A percentile compares a stretch with the other conserved stretches of the same genome.
Conservation (phyloP, 2,888 invertebrate species). For the Mantis religiosa region DNA sequence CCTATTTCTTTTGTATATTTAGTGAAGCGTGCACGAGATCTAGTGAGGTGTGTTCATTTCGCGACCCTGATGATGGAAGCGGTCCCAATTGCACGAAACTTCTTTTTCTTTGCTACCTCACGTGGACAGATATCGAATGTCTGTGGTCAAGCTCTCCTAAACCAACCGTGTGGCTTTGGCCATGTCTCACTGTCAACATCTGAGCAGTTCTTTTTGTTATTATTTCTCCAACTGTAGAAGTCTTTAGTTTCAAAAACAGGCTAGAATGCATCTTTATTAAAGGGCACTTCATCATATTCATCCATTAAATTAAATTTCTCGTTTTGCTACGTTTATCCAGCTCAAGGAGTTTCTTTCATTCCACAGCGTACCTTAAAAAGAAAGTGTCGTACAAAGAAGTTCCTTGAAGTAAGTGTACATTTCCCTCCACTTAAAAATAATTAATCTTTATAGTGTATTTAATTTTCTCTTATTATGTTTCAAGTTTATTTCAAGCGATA, state of each 20-base stretch:
- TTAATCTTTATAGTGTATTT: too few species aligned
- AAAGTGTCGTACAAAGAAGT: background rate
- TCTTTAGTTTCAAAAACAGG: background rate
- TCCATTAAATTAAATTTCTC: too few species aligned
- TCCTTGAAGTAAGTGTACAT: background rate
- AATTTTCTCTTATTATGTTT: background rate
- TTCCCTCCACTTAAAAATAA: background rate
- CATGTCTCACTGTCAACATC: background rate
- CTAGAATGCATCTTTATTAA: background rate
- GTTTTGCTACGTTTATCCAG: too few species aligned
- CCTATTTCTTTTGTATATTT: background rate
- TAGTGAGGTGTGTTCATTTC: background rate
- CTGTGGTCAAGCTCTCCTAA: background rate
- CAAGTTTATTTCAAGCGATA: background rate
- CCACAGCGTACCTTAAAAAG: too few species aligned
- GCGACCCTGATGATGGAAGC: background rate
- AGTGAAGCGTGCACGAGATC: background rate
- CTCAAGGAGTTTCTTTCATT: too few species aligned
- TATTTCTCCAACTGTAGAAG: background rate
- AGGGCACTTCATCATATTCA: too few species aligned
- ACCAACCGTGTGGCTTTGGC: background rate
- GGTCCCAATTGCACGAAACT: background rate
- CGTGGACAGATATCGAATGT: background rate
- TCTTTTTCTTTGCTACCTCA: background rate
- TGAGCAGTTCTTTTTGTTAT: background rate